A percentile compares a stretch with the other conserved stretches of the same genome.
Evolutionary conservation across 2,113 vertebrate genomes (phyloP).

Genomic region (Pelobates fuscus): DNA sequence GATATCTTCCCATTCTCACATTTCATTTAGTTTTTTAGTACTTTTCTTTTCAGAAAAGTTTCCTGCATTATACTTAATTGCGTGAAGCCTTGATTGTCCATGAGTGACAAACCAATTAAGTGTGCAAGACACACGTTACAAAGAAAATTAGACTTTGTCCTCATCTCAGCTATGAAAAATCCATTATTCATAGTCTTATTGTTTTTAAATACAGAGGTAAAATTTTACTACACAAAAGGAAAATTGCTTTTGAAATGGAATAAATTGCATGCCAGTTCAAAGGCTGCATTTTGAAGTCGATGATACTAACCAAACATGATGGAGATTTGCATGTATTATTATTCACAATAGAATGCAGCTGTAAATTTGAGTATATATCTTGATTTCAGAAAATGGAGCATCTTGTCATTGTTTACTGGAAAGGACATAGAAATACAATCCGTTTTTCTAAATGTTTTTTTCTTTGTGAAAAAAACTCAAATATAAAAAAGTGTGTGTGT

Average conservation of each 20-base stretch:
- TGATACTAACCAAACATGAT: slow-evolving; percentile 54
- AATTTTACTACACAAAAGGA: slow-evolving; percentile 71
- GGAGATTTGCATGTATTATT: slow-evolving; percentile 56
- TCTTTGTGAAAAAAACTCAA: background rate
- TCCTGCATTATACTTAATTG: slow-evolving; percentile 73
- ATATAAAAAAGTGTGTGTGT: too few species aligned
- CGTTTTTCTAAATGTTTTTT: background rate
- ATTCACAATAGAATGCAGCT: slow-evolving; percentile 47
- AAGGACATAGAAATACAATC: background rate
- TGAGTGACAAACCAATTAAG: slow-evolving; percentile 66
- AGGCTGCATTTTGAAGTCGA: slow-evolving; percentile 64
- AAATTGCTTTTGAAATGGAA: slow-evolving; percentile 74
- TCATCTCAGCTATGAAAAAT: slow-evolving; percentile 71
- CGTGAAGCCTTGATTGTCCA: slow-evolving; percentile 54
- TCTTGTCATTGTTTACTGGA: slow-evolving; percentile 24
- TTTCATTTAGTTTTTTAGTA: slow-evolving; percentile 72
- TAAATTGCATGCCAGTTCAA: slow-evolving; percentile 68
- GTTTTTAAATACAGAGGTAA: slow-evolving; percentile 76
- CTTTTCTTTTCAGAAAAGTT: slow-evolving; percentile 64
- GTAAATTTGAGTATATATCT: slow-evolving; percentile 32
- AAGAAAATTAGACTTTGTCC: slow-evolving; percentile 68
- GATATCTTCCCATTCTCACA: slow-evolving; percentile 56
- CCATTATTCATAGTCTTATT: slow-evolving; percentile 77
- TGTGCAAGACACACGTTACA: slow-evolving; percentile 70
- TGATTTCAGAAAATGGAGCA: slow-evolving; percentile 26